These are phyloP conservation scores for Chlorodrepanis virens DNA, from an alignment of 2,113 vertebrate genomes.

Conservation along the genomic window DNA sequence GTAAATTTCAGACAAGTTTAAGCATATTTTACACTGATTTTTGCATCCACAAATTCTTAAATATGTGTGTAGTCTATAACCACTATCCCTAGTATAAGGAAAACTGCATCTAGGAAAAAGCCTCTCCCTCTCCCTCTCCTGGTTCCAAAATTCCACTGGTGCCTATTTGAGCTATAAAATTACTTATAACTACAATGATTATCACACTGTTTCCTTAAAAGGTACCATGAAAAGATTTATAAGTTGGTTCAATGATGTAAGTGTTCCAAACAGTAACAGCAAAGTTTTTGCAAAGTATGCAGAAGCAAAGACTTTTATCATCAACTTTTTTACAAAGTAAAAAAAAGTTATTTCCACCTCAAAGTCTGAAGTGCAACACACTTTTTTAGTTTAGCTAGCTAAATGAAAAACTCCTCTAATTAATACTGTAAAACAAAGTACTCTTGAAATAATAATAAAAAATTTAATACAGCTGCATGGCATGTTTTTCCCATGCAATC, in stretches of 20 bases:
- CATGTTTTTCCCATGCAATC: background rate
- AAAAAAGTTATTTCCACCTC: background rate
- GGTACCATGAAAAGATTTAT: background rate
- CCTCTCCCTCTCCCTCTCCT: no score
- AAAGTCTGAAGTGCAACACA: rapidly evolving
- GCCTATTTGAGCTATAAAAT: background rate
- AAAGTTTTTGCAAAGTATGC: background rate
- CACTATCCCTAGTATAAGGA: background rate
- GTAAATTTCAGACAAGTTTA: background rate
- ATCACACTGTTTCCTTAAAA: background rate
- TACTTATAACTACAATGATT: background rate
- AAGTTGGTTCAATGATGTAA: background rate
- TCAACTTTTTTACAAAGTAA: background rate
- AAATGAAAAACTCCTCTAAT: background rate
- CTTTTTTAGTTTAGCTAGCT: background rate
- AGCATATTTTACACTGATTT: background rate
- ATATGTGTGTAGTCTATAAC: no score
- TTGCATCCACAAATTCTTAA: background rate
- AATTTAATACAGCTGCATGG: background rate
- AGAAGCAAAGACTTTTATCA: background rate
- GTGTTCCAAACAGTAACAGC: background rate
- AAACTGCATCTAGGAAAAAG: background rate
- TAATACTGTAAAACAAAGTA: background rate
- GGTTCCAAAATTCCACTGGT: background rate
- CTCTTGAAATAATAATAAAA: background rate